These are phyloP conservation scores for Synaphobranchus kaupii DNA, from an alignment of 2,797 vertebrate genomes.

Conservation along the genomic window DNA sequence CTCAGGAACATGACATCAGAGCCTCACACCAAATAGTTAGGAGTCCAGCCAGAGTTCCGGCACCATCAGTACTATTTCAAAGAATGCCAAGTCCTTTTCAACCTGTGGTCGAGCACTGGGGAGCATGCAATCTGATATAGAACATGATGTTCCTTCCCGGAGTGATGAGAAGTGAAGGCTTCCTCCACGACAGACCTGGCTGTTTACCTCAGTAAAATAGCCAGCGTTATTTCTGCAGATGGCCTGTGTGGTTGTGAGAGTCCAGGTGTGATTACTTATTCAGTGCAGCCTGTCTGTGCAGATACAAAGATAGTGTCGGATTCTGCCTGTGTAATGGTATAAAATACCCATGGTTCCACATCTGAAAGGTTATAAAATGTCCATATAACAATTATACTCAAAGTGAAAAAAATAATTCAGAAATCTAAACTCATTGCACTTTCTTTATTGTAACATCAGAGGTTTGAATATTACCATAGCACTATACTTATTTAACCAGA, in stretches of 20 bases:
- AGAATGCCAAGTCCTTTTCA: neutral
- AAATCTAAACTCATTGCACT: neutral
- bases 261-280: neutral
- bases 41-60: neutral
- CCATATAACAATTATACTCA: neutral
- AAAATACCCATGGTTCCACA: neutral
- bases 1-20: neutral
- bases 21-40: neutral
- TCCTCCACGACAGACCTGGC: neutral
- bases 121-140: neutral
- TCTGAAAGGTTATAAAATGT: neutral
- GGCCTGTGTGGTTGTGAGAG: neutral
- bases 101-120: neutral
- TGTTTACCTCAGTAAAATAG: neutral
- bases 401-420: neutral
- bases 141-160: neutral
- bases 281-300: neutral
- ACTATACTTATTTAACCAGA: neutral
- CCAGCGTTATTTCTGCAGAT: neutral
- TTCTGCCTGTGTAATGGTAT: neutral
- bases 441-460: neutral
- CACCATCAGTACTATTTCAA: neutral
- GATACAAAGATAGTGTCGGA: neutral
- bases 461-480: neutral
- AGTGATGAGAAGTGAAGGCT: neutral